Evolutionary conservation across 1,140 invertebrate genomes (phyloP).

Genomic region (Ostrea denselamellosa): DNA sequence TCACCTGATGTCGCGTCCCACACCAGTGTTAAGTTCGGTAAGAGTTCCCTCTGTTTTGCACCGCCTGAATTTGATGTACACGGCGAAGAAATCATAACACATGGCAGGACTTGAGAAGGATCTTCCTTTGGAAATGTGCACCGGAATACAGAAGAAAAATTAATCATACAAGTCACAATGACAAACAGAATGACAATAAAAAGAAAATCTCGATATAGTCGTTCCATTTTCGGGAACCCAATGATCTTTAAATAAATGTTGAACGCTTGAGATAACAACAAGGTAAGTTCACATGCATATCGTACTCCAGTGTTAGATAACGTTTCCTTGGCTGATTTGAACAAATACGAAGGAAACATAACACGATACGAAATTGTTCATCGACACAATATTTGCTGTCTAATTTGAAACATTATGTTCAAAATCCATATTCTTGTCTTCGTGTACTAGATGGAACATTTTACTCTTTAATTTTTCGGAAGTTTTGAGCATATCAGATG

Average conservation of each 20-base stretch:
- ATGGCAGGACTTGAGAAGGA: neutral
- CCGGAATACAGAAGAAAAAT: constrained; percentile 42
- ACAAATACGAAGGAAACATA: neutral
- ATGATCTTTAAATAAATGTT: neutral
- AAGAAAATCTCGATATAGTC: constrained; percentile 50
- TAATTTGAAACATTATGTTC: no score
- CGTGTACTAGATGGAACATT: no score
- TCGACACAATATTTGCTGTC: neutral
- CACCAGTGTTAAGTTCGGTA: constrained; percentile 38
- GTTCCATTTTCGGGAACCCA: constrained; percentile 45
- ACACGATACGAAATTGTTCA: neutral
- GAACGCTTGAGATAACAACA: neutral
- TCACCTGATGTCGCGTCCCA: constrained; percentile 43
- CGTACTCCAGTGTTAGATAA: neutral
- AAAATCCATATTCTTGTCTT: no score
- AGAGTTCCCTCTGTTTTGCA: neutral
- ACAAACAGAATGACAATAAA: constrained; percentile 45
- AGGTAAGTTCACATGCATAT: constrained; percentile 36
- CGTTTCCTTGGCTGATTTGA: neutral
- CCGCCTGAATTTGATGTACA: neutral
- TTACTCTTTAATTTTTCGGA: no score
- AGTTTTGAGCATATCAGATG: no score
- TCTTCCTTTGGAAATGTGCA: neutral
- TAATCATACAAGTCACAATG: constrained; percentile 37
- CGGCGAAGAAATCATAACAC: neutral